Evolutionary conservation across 1,140 invertebrate species (phyloP).

Genomic region (Leptinotarsa undecemlineata): DNA sequence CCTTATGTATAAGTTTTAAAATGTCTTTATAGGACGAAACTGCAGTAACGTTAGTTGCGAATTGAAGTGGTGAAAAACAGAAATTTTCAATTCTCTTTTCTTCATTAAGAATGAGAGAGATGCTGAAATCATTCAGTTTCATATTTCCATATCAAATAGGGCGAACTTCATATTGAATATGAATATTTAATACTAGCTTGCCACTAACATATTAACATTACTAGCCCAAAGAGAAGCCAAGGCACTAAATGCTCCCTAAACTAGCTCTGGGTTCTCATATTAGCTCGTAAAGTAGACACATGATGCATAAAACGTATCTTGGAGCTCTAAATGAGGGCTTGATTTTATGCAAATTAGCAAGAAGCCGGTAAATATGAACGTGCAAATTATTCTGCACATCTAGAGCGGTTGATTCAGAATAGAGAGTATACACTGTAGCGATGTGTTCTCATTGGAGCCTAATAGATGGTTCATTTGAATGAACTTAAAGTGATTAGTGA

Average conservation of each 20-base stretch:
- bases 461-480: not conserved
- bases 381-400: slow-evolving; percentile 12
- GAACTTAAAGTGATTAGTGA: slow-evolving; percentile 2
- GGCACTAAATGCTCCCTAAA: not conserved
- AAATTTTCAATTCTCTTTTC: too few species aligned
- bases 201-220: not conserved
- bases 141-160: too few species aligned
- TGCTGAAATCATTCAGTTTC: too few species aligned
- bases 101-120: too few species aligned
- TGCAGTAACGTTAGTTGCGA: too few species aligned
- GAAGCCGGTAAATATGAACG: slow-evolving; percentile 15
- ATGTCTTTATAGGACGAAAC: too few species aligned
- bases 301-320: slow-evolving; percentile 19
- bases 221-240: not conserved
- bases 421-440: not conserved
- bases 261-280: slow-evolving; percentile 9
- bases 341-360: slow-evolving; percentile 21
- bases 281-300: slow-evolving; percentile 18
- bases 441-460: not conserved
- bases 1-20: too few species aligned
- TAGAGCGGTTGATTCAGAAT: slow-evolving; percentile 4
- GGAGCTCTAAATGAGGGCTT: slow-evolving; percentile 2
- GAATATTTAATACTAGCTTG: too few species aligned
- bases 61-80: too few species aligned
- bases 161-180: too few species aligned